Evolutionary conservation across 2,797 vertebrate species (phyloP), one percentile per base, ranked within the genome.

Genomic region (Pangasius krempfi): DNA sequence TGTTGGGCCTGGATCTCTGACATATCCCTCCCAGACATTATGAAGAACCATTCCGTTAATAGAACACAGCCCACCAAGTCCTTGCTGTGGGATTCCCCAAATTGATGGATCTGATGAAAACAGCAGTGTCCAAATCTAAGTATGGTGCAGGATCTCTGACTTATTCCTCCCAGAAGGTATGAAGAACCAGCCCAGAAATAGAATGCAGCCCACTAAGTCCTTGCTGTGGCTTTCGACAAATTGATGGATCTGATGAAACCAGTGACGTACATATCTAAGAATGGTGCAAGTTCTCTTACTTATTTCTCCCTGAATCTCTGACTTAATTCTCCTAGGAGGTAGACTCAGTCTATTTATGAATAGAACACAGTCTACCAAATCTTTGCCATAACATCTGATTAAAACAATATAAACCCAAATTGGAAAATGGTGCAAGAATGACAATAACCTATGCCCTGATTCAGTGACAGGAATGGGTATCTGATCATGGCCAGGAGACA

Each of bases 101-200:
- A 84, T 52, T 52, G 64, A 84, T 84, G 64, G 64, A 70, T 52
- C 64, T 84, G 82, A 66, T 84, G 82, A 84, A 84, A 84, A 84
- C 44, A 22, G 16, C 60, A 68, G 62, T 68, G 62, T 68, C 14
- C 58, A 84, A 70, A 70, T 33, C 18, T 70, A 52, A 68, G 82
- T 68, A 68, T 54, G 83, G 47, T 68, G 83, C 47, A 84, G 70
- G 83, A 68, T 52, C 47, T 33, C 18, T 70, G 83, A 84, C 52
- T 84, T 70, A 84, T 84, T 84, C 33, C 47, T 84, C 83, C 83
- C 83, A 70, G 64, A 84, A 70, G 47, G 62, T 84, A 52, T 54
- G 7, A 84, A 84, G 37, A 54, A 84, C 47, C 64, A 52, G n/a
- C 4, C 83, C 83, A 52, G 47, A 54, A 84, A 84, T 52, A 84